Conservation (phyloP, 1,140 invertebrate species). For the Orchestia grillus region DNA sequence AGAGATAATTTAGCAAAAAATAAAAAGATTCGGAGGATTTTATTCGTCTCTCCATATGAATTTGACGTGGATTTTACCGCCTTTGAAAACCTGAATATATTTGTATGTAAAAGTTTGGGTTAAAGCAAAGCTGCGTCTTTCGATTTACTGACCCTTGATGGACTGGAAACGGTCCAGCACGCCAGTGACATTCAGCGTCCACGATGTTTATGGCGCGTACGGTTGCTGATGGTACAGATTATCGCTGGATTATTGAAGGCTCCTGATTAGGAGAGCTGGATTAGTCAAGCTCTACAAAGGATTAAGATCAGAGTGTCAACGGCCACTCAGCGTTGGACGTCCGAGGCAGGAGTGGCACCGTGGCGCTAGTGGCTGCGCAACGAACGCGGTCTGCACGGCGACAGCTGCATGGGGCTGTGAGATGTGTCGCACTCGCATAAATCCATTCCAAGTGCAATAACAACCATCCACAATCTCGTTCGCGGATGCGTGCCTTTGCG, state of each 20-base stretch:
- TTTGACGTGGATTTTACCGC: not conserved
- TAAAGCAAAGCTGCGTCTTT: not conserved
- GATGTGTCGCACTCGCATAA: not conserved
- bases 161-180: not conserved
- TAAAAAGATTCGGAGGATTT: too few relatives aligned
- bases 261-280: constrained; percentile 1
- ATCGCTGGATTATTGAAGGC: constrained; percentile 8
- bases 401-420: not conserved
- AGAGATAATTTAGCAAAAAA: too few relatives aligned
- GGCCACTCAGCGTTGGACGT: not conserved
- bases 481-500: not conserved
- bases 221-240: constrained; percentile 10
- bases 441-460: not conserved
- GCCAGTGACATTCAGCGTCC: not conserved
- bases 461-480: not conserved
- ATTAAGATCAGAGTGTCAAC: not conserved
- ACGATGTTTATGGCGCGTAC: not conserved
- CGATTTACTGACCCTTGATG: not conserved
- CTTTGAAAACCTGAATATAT: not conserved
- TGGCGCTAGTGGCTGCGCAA: not conserved
- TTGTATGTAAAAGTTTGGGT: not conserved
- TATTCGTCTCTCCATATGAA: not conserved
- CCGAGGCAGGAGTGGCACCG: not conserved
- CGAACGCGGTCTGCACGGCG: not conserved
- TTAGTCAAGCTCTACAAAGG: constrained; percentile 5